These are phyloP conservation scores for Monoplex corrugatus DNA, from an alignment of 2,888 invertebrate genomes.

Conservation along the genomic window DNA sequence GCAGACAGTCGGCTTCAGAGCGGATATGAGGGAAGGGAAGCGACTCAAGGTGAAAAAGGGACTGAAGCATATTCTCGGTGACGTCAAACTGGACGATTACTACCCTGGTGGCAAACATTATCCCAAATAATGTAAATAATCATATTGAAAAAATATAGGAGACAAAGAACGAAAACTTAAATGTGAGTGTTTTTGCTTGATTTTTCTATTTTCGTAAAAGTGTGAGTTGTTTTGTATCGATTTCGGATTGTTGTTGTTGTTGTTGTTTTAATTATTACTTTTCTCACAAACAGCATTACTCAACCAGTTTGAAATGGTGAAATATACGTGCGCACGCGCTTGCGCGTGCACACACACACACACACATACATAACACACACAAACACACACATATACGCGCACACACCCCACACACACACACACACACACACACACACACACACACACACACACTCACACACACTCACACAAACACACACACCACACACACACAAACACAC, in stretches of 20 bases:
- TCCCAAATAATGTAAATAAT: neutral
- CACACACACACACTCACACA: neutral
- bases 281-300: no score
- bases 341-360: no score
- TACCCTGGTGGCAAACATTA: slow-evolving; percentile 56
- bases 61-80: slow-evolving; percentile 67
- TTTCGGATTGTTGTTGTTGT: neutral
- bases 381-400: no score
- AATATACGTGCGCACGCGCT: no score
- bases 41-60: slow-evolving; percentile 60
- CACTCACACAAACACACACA: neutral
- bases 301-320: no score
- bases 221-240: neutral
- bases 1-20: slow-evolving; percentile 54
- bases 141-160: neutral
- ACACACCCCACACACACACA: no score
- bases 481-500: no score
- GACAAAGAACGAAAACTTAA: no score
- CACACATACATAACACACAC: no score
- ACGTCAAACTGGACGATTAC: slow-evolving; percentile 60
- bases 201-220: neutral
- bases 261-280: neutral
- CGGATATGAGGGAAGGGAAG: slow-evolving; percentile 50
- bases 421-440: no score
- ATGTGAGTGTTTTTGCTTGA: neutral